Evolutionary conservation across 2,797 vertebrate species (phyloP), one percentile per base, ranked within the genome.

Genomic region (Geotrypetes seraphini): DNA sequence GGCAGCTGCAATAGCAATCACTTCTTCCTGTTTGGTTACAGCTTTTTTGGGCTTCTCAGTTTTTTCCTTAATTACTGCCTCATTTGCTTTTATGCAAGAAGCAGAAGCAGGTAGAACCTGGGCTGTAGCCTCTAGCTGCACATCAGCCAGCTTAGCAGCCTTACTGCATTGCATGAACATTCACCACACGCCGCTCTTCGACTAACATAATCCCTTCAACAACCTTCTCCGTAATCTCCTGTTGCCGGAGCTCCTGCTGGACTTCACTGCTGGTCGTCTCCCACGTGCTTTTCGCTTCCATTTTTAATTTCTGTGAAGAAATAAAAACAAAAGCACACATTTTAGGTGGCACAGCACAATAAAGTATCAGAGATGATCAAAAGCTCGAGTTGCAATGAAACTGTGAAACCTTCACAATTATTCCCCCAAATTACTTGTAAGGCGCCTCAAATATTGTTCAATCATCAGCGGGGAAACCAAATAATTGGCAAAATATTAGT

Each of bases 301-400:
- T 78, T 36, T 78, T 84, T 93, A 73, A 78, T 36, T 78, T 84
- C 93, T 96, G 80, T 27, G 60, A 37, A 36, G 25, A 49, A 58
- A 36, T 41, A n/a, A n/a, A n/a, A 22, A 3, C n/a, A n/a, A n/a
- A n/a, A n/a, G n/a, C n/a, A n/a, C n/a, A n/a, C n/a, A n/a, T n/a
- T n/a, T n/a, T n/a, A n/a, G n/a, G n/a, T n/a, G n/a, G n/a, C n/a
- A n/a, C n/a, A n/a, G n/a, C n/a, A n/a, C n/a, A n/a, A n/a, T n/a
- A n/a, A n/a, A n/a, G n/a, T n/a, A n/a, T n/a, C n/a, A n/a, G n/a
- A n/a, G n/a, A n/a, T n/a, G n/a, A n/a, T n/a, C n/a, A n/a, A n/a
- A n/a, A n/a, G n/a, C n/a, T n/a, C n/a, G n/a, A n/a, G n/a, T n/a
- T n/a, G n/a, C n/a, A n/a, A n/a, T n/a, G n/a, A n/a, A n/a, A n/a